phyloP scores from a whole-genome alignment of 2,888 invertebrate genomes.

The Spialia ferax region DNA sequence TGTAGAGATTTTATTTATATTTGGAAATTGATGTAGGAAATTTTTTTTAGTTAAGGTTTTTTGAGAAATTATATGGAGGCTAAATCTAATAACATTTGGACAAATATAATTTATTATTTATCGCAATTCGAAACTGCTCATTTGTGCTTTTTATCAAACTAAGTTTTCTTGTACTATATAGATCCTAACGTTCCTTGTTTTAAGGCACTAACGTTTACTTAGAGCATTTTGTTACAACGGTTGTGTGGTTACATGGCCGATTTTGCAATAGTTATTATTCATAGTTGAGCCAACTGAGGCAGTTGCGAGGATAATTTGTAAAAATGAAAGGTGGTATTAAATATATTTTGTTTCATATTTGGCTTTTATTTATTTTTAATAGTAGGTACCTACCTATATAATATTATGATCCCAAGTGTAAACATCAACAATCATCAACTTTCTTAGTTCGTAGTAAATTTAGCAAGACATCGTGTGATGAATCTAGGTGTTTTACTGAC shows the following conservation, averaged over 20 bases:
- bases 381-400: no score
- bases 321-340: constrained; percentile 78
- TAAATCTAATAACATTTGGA: background rate
- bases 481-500: no score
- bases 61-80: background rate
- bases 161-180: constrained; percentile 68
- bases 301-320: constrained; percentile 67
- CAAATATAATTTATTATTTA: background rate
- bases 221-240: constrained; percentile 71
- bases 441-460: no score
- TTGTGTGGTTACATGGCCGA: constrained; percentile 71
- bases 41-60: background rate
- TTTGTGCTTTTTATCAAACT: constrained; percentile 49
- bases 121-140: constrained; percentile 45
- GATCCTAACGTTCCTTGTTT: constrained; percentile 72
- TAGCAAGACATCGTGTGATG: no score
- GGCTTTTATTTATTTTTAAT: constrained; percentile 42
- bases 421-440: no score
- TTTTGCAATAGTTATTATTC: constrained; percentile 64
- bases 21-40: constrained; percentile 7
- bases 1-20: constrained; percentile 40
- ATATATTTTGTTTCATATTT: constrained; percentile 80
- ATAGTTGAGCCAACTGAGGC: constrained; percentile 63
- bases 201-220: constrained; percentile 73
- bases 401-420: no score